Percentiles rank a stretch among this genome's conserved stretches.
These are phyloP conservation scores for Troilus luridus DNA, from an alignment of 2,888 invertebrate genomes.

Conservation along the genomic window DNA sequence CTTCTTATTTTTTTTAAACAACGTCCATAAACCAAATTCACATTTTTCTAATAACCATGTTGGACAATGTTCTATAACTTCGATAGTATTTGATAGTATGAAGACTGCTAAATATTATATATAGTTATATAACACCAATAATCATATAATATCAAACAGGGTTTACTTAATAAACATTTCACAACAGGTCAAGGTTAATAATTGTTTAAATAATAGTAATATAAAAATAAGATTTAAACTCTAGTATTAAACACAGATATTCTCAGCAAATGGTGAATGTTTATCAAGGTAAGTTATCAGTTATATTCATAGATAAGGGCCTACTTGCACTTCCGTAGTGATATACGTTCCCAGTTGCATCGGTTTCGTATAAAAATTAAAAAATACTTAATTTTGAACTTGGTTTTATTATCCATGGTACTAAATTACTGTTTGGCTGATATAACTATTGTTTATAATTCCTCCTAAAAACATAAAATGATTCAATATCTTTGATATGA, in stretches of 20 bases:
- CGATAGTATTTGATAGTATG: too few relatives aligned
- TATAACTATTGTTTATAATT: too few relatives aligned
- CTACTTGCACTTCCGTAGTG: neutral
- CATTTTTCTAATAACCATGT: too few relatives aligned
- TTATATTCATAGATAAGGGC: neutral
- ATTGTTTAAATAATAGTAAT: neutral
- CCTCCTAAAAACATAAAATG: too few relatives aligned
- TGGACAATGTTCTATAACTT: too few relatives aligned
- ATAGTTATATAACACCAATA: too few relatives aligned
- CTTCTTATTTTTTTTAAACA: too few relatives aligned
- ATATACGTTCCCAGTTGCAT: neutral
- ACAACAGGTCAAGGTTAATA: neutral
- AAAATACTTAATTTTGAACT: neutral
- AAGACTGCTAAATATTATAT: too few relatives aligned
- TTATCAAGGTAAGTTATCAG: slow-evolving; percentile 3
- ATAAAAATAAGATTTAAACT: neutral
- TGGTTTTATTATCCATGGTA: neutral
- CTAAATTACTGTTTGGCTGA: too few relatives aligned
- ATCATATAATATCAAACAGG: too few relatives aligned
- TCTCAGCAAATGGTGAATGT: neutral
- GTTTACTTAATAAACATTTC: neutral
- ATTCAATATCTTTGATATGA: too few relatives aligned
- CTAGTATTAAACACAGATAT: neutral
- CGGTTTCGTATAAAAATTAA: neutral
- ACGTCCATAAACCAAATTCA: too few relatives aligned